Percentiles rank a stretch among this genome's conserved stretches.
These are phyloP conservation scores for Schlechtendalia chinensis DNA, from an alignment of 1,140 invertebrate genomes.

Conservation along the genomic window DNA sequence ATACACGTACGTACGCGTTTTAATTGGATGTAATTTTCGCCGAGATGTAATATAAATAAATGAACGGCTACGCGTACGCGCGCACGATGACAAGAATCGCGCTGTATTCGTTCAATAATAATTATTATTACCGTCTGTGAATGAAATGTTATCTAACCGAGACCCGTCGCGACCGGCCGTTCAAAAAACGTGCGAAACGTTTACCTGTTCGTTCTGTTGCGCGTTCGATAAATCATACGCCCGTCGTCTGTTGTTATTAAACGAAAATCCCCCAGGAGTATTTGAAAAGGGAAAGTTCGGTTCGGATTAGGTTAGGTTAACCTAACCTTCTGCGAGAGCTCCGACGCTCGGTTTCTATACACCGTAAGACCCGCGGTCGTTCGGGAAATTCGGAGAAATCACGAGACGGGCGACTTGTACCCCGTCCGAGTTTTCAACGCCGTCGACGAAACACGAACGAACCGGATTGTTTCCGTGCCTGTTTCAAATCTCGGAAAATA, in stretches of 20 bases:
- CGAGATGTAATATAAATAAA: not conserved
- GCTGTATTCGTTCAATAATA: not conserved
- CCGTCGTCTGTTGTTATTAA: not conserved
- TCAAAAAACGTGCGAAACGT: not conserved
- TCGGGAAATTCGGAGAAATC: too few relatives aligned
- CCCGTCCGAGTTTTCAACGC: too few relatives aligned
- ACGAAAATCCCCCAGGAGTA: not conserved
- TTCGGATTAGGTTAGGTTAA: too few relatives aligned
- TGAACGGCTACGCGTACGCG: not conserved
- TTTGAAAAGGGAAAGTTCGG: not conserved
- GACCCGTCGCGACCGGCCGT: not conserved
- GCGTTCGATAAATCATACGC: constrained; percentile 13
- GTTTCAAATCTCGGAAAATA: too few relatives aligned
- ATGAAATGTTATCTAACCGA: constrained; percentile 10
- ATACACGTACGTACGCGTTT: not conserved
- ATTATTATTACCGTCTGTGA: not conserved
- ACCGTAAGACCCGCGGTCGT: too few relatives aligned
- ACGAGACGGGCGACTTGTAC: too few relatives aligned
- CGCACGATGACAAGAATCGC: not conserved
- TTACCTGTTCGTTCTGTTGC: too few relatives aligned
- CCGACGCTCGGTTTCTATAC: too few relatives aligned
- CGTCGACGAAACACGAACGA: too few relatives aligned
- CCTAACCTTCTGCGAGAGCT: too few relatives aligned
- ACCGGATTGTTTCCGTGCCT: too few relatives aligned
- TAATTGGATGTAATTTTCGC: not conserved